Evolutionary conservation across 1,140 invertebrate species (phyloP), one percentile per base, ranked within the genome.

Genomic region (Drosophila orena): DNA sequence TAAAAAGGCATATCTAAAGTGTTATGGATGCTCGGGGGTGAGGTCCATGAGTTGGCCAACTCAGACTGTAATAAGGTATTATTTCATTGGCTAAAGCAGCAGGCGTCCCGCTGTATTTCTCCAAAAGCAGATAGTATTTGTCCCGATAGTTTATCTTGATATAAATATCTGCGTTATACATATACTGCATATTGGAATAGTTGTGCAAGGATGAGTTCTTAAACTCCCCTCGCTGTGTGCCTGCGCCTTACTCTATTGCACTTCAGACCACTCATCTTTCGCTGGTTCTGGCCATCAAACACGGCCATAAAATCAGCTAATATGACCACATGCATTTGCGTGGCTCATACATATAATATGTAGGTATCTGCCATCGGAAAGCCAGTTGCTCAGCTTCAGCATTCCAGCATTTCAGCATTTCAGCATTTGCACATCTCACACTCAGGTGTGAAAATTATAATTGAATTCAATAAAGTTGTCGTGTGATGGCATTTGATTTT

Each of bases 391-490:
- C 43, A 50, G 40, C 57, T 60, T 17, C 27, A 77, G 38, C 52
- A 56, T 43, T 17, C 1, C 17, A 17, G 17, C 52, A 56, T 43
- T 46, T 42, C 27, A 77, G 38, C 52, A 56, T 43, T 17, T 17
- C 17, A 17, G 17, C 52, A 56, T 43, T 46, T 42, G 49, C 72
- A 83, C 74, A 81, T 61, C 65, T 84, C 76, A 71, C 46, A 64
- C 64, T 44, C 54, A 56, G 79, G 84, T 89, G 84, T 89, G 84
- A 89, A 89, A 89, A 89, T 84, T 78, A 65, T 84, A 84, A 90
- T 90, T 74, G 79, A 90, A 80, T 84, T 80, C 84, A 89, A 89
- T 89, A 89, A 89, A 88, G 64, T 89, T 88, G 84, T 88, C 55
- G 20, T 55, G 44, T 69, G 44, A 78, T 76, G 52, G 55, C 34